These are phyloP conservation scores for Philypnodon macrostomus DNA, from an alignment of 2,797 vertebrate genomes.

Conservation along the genomic window DNA sequence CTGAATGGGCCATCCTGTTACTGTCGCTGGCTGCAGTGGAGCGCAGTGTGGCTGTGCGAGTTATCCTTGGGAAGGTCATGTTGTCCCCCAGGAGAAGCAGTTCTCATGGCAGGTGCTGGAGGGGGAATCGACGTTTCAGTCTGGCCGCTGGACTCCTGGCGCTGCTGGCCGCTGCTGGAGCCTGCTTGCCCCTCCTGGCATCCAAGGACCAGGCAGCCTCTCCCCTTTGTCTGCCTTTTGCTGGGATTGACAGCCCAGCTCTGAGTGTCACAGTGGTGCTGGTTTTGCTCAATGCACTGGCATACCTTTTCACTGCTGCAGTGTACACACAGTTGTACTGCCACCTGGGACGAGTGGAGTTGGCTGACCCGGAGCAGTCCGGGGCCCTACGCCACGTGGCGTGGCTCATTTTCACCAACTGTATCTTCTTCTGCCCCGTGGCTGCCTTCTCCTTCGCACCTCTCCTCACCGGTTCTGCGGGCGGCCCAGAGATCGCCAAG, in stretches of 20 bases:
- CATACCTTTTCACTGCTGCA: slow-evolving; percentile 89
- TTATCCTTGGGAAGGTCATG: slow-evolving; percentile 82
- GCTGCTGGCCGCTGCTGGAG: slow-evolving; percentile 79
- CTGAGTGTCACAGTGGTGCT: slow-evolving; percentile 89
- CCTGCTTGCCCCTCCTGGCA: slow-evolving; percentile 85
- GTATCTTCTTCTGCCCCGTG: slow-evolving; percentile 97
- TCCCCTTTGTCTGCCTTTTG: slow-evolving; percentile 94
- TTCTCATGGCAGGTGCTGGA: slow-evolving; percentile 66
- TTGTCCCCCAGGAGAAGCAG: slow-evolving; percentile 51
- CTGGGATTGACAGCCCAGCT: slow-evolving; percentile 84
- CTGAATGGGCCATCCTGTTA: slow-evolving; percentile 89
- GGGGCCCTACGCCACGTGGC: slow-evolving; percentile 90
- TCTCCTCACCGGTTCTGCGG: slow-evolving; percentile 81
- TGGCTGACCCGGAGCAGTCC: slow-evolving; percentile 87
- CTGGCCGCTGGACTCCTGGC: slow-evolving; percentile 79
- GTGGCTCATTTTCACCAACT: slow-evolving; percentile 98
- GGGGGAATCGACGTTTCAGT: slow-evolving; percentile 72
- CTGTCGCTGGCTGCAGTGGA: slow-evolving; percentile 89
- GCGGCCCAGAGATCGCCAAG: slow-evolving; percentile 94
- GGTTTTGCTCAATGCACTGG: slow-evolving; percentile 91
- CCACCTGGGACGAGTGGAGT: slow-evolving; percentile 88
- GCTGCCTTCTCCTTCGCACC: slow-evolving; percentile 96
- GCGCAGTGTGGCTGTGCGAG: slow-evolving; percentile 85
- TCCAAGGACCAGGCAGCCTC: slow-evolving; percentile 80
- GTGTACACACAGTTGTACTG: slow-evolving; percentile 96